A percentile compares a stretch with the other conserved stretches of the same genome.
phyloP scores from a whole-genome alignment of 2,888 invertebrate species.

The Calameuta idolon region DNA sequence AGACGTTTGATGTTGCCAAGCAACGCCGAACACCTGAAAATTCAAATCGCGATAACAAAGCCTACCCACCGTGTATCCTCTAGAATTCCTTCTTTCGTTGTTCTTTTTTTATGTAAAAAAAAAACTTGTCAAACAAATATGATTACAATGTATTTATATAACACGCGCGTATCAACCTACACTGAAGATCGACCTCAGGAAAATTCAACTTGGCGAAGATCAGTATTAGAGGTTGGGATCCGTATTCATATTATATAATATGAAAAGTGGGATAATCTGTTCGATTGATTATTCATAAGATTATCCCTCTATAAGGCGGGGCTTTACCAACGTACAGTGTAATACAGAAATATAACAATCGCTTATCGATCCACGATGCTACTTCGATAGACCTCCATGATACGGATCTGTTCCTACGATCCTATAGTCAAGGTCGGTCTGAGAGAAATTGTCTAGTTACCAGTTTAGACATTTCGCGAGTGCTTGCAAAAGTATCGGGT shows the following conservation, averaged over 20 bases:
- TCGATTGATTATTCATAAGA: not conserved
- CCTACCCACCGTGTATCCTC: not conserved
- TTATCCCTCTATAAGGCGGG: not conserved
- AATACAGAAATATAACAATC: not conserved
- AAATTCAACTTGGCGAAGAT: not conserved
- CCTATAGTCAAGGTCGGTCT: not conserved
- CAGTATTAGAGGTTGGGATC: not conserved
- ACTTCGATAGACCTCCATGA: not conserved
- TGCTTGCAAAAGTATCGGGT: not conserved
- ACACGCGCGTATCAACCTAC: not conserved
- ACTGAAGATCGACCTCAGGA: not conserved
- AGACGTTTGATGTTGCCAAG: not conserved
- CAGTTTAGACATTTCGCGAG: not conserved
- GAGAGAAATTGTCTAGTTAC: not conserved
- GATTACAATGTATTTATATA: not conserved
- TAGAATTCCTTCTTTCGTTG: not conserved
- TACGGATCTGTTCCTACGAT: not conserved
- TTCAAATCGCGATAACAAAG: not conserved
- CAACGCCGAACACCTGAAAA: not conserved
- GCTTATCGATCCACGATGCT: not conserved
- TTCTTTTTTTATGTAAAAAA: not conserved
- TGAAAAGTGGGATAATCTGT: not conserved
- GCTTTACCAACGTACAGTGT: not conserved
- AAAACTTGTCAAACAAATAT: not conserved
- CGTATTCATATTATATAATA: not conserved